Conservation (phyloP, 1,140 invertebrate species). For the Penaeus chinensis region DNA sequence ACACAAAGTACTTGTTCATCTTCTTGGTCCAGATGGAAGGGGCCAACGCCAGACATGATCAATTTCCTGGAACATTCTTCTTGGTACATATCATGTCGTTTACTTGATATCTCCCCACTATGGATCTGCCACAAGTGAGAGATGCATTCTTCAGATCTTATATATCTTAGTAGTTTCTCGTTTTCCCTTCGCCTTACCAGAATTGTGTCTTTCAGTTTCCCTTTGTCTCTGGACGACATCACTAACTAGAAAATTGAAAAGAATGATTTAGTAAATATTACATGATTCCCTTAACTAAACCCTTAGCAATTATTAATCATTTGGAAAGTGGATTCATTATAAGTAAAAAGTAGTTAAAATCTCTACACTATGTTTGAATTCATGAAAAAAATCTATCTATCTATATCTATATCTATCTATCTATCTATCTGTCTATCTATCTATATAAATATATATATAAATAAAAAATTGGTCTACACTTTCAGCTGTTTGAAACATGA, state of each 20-base stretch:
- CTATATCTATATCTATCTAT: too few species aligned
- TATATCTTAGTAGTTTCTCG: conserved; percentile 40
- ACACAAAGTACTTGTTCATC: conserved; percentile 44
- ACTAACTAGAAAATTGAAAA: conserved; percentile 3
- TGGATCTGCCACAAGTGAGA: conserved; percentile 43
- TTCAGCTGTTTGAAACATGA: too few species aligned
- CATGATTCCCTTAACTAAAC: too few species aligned
- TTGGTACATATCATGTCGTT: conserved; percentile 40
- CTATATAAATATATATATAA: too few species aligned
- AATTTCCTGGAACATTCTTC: conserved; percentile 24
- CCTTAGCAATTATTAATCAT: too few species aligned
- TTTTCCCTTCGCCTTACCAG: conserved; percentile 32
- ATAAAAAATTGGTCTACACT: too few species aligned
- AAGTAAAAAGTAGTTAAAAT: too few species aligned
- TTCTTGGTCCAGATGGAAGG: conserved; percentile 45
- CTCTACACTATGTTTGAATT: too few species aligned
- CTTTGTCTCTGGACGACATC: conserved; percentile 25
- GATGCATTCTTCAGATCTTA: conserved; percentile 33
- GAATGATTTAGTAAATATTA: not conserved
- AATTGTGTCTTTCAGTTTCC: conserved; percentile 34
- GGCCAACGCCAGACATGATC: conserved; percentile 38
- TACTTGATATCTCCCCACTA: conserved; percentile 28
- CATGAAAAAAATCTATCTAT: too few species aligned
- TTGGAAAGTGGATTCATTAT: too few species aligned
- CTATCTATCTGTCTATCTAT: too few species aligned